These are phyloP conservation scores for Xyrauchen texanus DNA, from an alignment of 2,113 vertebrate genomes.

Conservation along the genomic window DNA sequence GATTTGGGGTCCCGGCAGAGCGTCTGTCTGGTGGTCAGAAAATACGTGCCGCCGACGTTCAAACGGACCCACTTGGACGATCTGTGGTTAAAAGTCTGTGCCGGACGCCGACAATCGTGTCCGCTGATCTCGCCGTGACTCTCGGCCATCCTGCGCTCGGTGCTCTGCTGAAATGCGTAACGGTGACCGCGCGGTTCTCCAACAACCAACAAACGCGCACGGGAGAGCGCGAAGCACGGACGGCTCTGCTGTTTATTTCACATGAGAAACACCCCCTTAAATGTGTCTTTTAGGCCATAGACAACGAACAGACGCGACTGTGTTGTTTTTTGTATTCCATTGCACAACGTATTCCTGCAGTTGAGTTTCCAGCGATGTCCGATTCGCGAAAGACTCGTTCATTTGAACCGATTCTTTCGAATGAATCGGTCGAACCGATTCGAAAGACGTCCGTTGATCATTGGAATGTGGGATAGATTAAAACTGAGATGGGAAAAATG, in stretches of 20 bases:
- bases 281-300: not conserved
- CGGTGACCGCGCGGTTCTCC: constrained; percentile 2
- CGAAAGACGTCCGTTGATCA: too few relatives aligned
- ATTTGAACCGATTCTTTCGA: too few relatives aligned
- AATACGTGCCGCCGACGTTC: constrained; percentile 93
- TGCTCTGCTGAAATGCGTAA: not conserved
- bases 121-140: constrained; percentile 76
- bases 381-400: too few relatives aligned
- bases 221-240: not conserved
- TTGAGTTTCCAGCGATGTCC: too few relatives aligned
- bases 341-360: too few relatives aligned
- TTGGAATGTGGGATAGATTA: too few relatives aligned
- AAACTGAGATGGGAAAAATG: too few relatives aligned
- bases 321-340: not conserved
- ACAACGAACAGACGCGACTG: not conserved
- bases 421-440: too few relatives aligned
- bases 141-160: constrained; percentile 78
- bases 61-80: constrained; percentile 90
- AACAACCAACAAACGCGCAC: not conserved
- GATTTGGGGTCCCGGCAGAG: constrained; percentile 93
- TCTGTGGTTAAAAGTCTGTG: constrained; percentile 49
- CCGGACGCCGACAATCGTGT: constrained; percentile 50
- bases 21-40: constrained; percentile 92
- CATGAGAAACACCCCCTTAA: not conserved
- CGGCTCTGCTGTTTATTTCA: not conserved